A percentile compares a stretch with the other conserved stretches of the same genome.
Evolutionary conservation across 2,113 vertebrate genomes (phyloP).

Genomic region (Chlorodrepanis virens): DNA sequence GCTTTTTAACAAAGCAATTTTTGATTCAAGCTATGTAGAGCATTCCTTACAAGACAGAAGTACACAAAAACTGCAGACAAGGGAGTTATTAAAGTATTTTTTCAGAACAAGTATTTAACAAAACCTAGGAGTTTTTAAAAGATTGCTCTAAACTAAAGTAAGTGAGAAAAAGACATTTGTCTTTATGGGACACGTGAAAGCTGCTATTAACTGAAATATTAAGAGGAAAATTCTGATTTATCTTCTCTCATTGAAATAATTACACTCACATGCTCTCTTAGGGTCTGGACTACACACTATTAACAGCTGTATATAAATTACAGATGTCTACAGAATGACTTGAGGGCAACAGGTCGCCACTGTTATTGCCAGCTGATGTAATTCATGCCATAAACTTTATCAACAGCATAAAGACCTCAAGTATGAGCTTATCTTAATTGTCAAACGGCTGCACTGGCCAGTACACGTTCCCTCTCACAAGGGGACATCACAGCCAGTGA

Average conservation of each 20-base stretch:
- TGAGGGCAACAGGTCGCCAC: not conserved
- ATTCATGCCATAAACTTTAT: not conserved
- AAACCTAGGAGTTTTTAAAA: not conserved
- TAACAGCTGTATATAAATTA: conserved; percentile 8
- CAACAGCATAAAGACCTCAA: not conserved
- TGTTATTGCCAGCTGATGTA: conserved; percentile 19
- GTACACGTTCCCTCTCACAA: not conserved
- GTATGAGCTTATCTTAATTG: not conserved
- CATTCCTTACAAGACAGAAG: not conserved
- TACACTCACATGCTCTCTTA: not conserved
- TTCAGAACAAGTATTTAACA: not conserved
- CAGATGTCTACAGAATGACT: not conserved
- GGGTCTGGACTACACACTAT: not conserved
- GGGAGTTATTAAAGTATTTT: not conserved
- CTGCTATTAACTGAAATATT: not conserved
- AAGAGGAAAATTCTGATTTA: not conserved
- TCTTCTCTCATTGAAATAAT: not conserved
- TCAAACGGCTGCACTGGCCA: not conserved
- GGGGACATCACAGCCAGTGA: not conserved
- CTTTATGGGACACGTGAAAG: not conserved
- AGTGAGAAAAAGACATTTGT: not conserved
- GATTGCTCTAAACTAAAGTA: not conserved
- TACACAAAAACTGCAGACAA: not conserved
- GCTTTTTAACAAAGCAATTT: not conserved
- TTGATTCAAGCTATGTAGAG: not conserved